Evolutionary conservation across 2,797 vertebrate genomes (phyloP).

Genomic region (Coracias cyanogaster): DNA sequence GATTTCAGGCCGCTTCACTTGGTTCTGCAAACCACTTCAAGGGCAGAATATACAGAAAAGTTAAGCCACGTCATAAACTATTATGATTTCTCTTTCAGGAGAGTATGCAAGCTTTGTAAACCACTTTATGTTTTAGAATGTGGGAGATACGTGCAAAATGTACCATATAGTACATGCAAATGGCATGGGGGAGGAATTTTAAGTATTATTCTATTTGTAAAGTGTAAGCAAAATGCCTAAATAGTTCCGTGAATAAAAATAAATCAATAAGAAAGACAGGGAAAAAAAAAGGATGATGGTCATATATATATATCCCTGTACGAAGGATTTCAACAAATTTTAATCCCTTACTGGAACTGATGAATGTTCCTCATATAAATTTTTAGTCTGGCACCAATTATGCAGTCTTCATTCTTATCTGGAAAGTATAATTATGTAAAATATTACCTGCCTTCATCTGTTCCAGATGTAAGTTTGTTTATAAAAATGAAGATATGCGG

Average conservation of each 20-base stretch:
- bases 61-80: background rate
- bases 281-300: accelerated
- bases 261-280: background rate
- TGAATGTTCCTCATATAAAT: background rate
- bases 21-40: background rate
- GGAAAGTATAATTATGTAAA: slow-evolving; percentile 9
- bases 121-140: background rate
- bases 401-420: slow-evolving; percentile 10
- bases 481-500: background rate
- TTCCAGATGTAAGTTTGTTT: background rate
- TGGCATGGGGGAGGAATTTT: slow-evolving; percentile 22
- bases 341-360: background rate
- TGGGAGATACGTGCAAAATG: slow-evolving; percentile 4
- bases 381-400: background rate
- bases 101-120: background rate
- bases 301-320: background rate
- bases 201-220: slow-evolving; percentile 44
- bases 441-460: background rate
- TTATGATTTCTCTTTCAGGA: slow-evolving; percentile 12
- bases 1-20: background rate
- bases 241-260: background rate
- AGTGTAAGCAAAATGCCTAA: slow-evolving; percentile 27
- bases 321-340: background rate
- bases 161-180: slow-evolving; percentile 30
- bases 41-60: background rate